phyloP scores from a whole-genome alignment of 2,888 invertebrate genomes.

The Sarcophaga subvicina region DNA sequence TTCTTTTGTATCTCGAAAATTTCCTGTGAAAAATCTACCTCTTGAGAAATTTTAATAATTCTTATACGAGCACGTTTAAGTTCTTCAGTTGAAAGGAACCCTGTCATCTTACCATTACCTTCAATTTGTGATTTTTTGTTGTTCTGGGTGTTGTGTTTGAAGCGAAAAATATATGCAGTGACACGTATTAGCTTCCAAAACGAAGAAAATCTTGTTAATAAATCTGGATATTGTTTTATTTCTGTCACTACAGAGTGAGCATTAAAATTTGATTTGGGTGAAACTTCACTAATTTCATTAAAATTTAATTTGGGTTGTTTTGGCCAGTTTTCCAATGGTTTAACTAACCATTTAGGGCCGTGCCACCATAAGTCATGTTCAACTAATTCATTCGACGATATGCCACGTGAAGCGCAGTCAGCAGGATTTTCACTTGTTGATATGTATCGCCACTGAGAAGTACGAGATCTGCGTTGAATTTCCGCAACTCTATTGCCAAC shows the following conservation, averaged over 20 bases:
- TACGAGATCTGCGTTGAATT: background rate
- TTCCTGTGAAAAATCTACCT: too few species aligned
- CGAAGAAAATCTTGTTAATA: background rate
- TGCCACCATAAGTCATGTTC: conserved; percentile 21
- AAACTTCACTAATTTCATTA: background rate
- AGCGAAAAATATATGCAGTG: conserved; percentile 7
- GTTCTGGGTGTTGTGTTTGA: background rate
- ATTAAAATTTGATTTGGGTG: background rate
- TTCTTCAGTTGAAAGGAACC: too few species aligned
- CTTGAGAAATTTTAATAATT: too few species aligned
- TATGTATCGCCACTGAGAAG: conserved; percentile 7
- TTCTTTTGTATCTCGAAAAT: too few species aligned
- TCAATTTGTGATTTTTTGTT: too few species aligned
- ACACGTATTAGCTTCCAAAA: conserved; percentile 2
- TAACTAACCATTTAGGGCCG: conserved; percentile 8
- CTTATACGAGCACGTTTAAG: too few species aligned
- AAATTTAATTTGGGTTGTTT: conserved; percentile 15
- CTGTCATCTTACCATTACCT: too few species aligned
- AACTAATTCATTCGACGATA: conserved; percentile 21
- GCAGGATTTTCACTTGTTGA: background rate
- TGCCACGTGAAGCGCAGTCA: conserved; percentile 54
- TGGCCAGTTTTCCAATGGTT: conserved; percentile 15
- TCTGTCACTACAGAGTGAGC: background rate
- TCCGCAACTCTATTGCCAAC: too few species aligned
- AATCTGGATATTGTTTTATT: background rate